phyloP scores from a whole-genome alignment of 1,140 invertebrate genomes.

The Conopomorpha cramerella region DNA sequence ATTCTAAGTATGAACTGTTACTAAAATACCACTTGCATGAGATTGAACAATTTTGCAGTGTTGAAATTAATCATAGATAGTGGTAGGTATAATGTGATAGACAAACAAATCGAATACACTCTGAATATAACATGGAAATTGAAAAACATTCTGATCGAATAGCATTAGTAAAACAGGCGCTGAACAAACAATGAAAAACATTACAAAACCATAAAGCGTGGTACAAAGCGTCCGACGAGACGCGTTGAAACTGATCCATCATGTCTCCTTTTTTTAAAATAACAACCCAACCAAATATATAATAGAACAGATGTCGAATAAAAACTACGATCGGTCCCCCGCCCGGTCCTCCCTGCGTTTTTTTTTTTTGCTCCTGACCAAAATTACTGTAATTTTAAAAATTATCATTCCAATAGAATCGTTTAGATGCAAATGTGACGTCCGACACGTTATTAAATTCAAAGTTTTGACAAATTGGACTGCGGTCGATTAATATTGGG shows the following conservation, averaged over 20 bases:
- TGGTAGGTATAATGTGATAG: too few species aligned
- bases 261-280: constrained; percentile 59
- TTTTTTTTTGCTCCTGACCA: too few species aligned
- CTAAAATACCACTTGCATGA: background rate
- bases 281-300: constrained; percentile 48
- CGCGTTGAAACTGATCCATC: constrained; percentile 60
- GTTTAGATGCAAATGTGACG: constrained; percentile 48
- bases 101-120: too few species aligned
- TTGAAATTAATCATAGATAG: background rate
- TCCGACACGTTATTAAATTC: constrained; percentile 32
- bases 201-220: constrained; percentile 55
- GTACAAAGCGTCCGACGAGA: constrained; percentile 54
- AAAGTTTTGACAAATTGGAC: constrained; percentile 40
- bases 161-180: constrained; percentile 26
- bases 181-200: constrained; percentile 58
- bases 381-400: constrained; percentile 43
- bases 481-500: background rate
- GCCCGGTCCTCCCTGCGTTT: constrained; percentile 6
- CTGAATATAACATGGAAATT: too few species aligned
- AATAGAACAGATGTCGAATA: constrained; percentile 56
- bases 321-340: constrained; percentile 35
- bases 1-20: background rate
- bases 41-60: background rate
- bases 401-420: constrained; percentile 32
- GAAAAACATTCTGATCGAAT: background rate